Evolutionary conservation across 2,113 vertebrate genomes (phyloP), one percentile per base, ranked within the genome.

Genomic region (Strix uralensis): DNA sequence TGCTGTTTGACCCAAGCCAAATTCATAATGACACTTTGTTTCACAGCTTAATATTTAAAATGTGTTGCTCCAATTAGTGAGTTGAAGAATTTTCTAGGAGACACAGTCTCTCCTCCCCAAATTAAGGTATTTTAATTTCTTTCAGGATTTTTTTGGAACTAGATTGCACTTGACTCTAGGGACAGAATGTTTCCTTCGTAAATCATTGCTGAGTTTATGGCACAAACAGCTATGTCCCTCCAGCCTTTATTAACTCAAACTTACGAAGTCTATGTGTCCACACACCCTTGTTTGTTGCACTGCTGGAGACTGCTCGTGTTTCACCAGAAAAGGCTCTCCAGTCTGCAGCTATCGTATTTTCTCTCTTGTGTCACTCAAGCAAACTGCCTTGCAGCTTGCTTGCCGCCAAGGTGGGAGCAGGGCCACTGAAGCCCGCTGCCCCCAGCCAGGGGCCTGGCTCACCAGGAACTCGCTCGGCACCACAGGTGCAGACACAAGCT

Each of bases 401-500:
- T 5, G 69, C 38, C 0, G 13, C 49, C 3, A 16, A 30, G 89
- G 58, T 7, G 2, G 7, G 40, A 3, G 75, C 25, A 0, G 72
- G 61, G 77, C 49, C 3, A 2, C 51, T 13, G 69, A 13, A 38
- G 14, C 77, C 80, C 4, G 0, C 26, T 10, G 67, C 75, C 46
- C 36, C 16, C 79, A 17, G 81, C 67, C 4, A 0, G 40, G n/a
- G 44, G 46, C 67, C 25, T 4, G 0, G 36, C 36, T 7, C 3
- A 4, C 10, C 19, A 2, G 69, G 49, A 70, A 62, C 71, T 38
- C 32, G 6, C 58, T 30, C 3, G 0, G 32, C 17, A 13, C 75
- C 21, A 54, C 4, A 7, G 44, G 51, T 29, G 27, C 8, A 0
- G 8, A 20, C 3, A 9, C 1, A 1, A 55, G 49, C 58, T 5